Evolutionary conservation across 2,888 invertebrate species (phyloP).

Genomic region (Meghimatium bilineatum): DNA sequence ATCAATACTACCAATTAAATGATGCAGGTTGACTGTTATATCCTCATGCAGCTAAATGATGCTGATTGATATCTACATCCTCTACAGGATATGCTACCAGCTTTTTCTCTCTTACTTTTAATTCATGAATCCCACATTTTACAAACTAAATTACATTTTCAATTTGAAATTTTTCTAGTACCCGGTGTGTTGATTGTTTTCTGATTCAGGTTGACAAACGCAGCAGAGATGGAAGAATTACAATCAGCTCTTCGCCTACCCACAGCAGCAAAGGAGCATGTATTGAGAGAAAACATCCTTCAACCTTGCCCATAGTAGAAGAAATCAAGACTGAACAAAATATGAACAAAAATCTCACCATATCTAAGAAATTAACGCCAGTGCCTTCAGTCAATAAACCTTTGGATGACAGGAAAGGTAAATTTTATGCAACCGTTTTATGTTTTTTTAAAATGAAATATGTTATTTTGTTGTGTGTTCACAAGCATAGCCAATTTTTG

Average conservation of each 20-base stretch:
- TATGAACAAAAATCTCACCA: conserved; percentile 31
- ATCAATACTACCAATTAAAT: too few relatives aligned
- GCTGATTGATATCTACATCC: too few relatives aligned
- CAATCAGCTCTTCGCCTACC: not conserved
- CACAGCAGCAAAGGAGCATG: conserved; percentile 3
- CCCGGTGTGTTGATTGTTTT: not conserved
- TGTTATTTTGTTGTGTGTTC: too few relatives aligned
- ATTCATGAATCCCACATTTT: too few relatives aligned
- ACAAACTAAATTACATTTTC: not conserved
- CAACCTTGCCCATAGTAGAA: not conserved
- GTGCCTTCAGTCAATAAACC: conserved; percentile 66
- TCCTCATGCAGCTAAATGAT: too few relatives aligned
- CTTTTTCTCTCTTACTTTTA: too few relatives aligned
- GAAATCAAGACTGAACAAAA: too few relatives aligned
- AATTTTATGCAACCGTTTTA: not conserved
- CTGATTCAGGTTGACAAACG: conserved; percentile 6
- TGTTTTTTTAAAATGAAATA: too few relatives aligned
- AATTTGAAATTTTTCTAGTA: not conserved
- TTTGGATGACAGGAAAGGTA: conserved; percentile 65
- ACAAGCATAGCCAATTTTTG: too few relatives aligned
- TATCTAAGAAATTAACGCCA: conserved; percentile 58
- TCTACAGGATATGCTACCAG: too few relatives aligned
- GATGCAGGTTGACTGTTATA: too few relatives aligned
- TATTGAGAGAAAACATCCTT: not conserved
- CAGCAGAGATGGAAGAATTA: conserved; percentile 1